Evolutionary conservation across 2,113 vertebrate genomes (phyloP).

Genomic region (Nanorana parkeri): DNA sequence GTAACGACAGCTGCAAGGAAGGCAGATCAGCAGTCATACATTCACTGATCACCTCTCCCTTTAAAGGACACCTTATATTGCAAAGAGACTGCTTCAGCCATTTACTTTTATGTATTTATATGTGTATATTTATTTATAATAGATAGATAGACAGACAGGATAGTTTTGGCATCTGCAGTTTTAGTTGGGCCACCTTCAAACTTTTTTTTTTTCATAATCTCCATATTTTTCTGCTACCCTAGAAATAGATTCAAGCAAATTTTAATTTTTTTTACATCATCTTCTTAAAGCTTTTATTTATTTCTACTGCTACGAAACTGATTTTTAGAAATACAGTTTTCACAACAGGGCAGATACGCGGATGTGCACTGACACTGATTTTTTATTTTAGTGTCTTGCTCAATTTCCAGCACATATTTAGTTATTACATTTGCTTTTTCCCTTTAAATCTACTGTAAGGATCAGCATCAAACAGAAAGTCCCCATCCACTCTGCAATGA

Average conservation of each 20-base stretch:
- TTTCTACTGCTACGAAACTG: slow-evolving; percentile 37
- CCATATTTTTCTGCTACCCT: slow-evolving; percentile 67
- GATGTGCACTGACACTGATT: slow-evolving; percentile 61
- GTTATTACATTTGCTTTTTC: slow-evolving; percentile 59
- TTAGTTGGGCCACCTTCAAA: too few relatives aligned
- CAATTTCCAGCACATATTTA: slow-evolving; percentile 53
- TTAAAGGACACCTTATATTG: too few relatives aligned
- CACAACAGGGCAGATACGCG: slow-evolving; percentile 59
- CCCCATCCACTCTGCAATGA: too few relatives aligned
- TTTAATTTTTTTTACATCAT: slow-evolving; percentile 46
- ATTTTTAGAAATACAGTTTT: slow-evolving; percentile 68
- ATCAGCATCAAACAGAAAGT: too few relatives aligned
- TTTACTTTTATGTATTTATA: too few relatives aligned
- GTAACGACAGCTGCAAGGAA: too few relatives aligned
- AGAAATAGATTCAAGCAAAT: slow-evolving; percentile 61
- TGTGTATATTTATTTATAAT: too few relatives aligned
- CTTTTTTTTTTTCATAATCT: neutral
- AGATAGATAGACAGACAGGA: too few relatives aligned
- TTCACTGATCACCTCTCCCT: too few relatives aligned
- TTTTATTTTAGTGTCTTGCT: slow-evolving; percentile 59
- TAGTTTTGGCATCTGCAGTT: too few relatives aligned
- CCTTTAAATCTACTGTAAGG: slow-evolving; percentile 57
- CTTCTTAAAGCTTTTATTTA: slow-evolving; percentile 60
- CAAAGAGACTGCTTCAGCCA: too few relatives aligned
- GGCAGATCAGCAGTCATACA: too few relatives aligned